Percentiles rank a stretch among this genome's conserved stretches.
Conservation (phyloP, 2,113 vertebrate species). For the Amazona guildingii region DNA sequence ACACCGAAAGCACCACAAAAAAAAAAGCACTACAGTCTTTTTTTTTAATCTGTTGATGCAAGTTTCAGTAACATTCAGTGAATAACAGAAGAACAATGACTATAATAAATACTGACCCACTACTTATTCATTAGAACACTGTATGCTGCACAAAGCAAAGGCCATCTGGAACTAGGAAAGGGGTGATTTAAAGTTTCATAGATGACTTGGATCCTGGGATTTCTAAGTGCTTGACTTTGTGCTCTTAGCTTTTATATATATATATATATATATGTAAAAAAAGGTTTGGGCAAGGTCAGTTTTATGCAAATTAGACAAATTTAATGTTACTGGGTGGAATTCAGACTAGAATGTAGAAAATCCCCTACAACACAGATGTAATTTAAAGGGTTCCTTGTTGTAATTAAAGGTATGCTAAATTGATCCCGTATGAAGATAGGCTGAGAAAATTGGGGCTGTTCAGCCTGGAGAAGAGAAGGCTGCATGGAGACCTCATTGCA, state of each 20-base stretch:
- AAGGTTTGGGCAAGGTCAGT: background rate
- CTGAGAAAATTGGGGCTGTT: too few relatives aligned
- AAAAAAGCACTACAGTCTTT: background rate
- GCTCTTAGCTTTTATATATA: background rate
- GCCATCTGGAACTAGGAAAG: background rate
- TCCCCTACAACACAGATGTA: background rate
- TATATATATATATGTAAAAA: background rate
- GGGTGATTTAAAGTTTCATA: background rate
- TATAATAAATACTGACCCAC: background rate
- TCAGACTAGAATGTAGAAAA: constrained; percentile 1
- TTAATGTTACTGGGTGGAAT: constrained; percentile 27
- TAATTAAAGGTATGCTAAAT: constrained; percentile 37
- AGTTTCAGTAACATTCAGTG: background rate
- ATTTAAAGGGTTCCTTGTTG: constrained; percentile 6
- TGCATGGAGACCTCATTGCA: too few relatives aligned
- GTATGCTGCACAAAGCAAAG: background rate
- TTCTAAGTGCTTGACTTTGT: constrained; percentile 17
- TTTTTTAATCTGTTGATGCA: background rate
- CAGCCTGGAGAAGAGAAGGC: too few relatives aligned
- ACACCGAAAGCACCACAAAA: background rate
- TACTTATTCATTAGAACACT: background rate
- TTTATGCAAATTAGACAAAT: constrained; percentile 26
- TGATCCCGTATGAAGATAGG: background rate
- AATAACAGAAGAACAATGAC: background rate
- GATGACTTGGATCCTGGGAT: background rate